Evolutionary conservation across 2,113 vertebrate genomes (phyloP).

Genomic region (Micromys minutus): DNA sequence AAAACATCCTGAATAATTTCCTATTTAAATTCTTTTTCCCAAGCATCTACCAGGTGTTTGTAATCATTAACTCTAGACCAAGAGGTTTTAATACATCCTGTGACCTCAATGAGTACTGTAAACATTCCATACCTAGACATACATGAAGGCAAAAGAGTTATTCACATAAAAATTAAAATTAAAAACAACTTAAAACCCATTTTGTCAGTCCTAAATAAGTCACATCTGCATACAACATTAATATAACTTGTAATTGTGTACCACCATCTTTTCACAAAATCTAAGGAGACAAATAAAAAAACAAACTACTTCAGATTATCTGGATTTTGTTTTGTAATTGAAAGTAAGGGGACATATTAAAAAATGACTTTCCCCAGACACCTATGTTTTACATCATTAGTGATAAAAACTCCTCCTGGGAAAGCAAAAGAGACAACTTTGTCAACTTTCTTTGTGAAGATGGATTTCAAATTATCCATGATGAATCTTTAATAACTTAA

Average conservation of each 20-base stretch:
- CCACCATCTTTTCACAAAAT: neutral
- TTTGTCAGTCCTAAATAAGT: neutral
- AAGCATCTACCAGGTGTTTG: neutral
- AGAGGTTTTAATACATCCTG: neutral
- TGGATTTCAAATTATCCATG: neutral
- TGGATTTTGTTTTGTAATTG: neutral
- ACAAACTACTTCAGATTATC: neutral
- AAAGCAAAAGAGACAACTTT: neutral
- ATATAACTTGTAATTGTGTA: neutral
- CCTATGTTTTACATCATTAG: neutral
- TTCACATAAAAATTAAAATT: neutral
- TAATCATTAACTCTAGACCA: neutral
- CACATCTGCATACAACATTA: neutral
- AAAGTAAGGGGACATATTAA: neutral
- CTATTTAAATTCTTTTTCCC: neutral
- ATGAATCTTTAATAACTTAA: neutral
- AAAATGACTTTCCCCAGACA: neutral
- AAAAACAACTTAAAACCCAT: neutral
- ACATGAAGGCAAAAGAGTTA: neutral
- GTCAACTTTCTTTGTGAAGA: rapidly evolving
- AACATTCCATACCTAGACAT: neutral
- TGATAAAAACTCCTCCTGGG: neutral
- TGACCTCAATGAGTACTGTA: neutral
- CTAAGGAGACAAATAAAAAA: neutral
- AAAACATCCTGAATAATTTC: neutral